Evolutionary conservation across 2,888 invertebrate genomes (phyloP), one percentile per base, ranked within the genome.

Genomic region (Ctena decussata): DNA sequence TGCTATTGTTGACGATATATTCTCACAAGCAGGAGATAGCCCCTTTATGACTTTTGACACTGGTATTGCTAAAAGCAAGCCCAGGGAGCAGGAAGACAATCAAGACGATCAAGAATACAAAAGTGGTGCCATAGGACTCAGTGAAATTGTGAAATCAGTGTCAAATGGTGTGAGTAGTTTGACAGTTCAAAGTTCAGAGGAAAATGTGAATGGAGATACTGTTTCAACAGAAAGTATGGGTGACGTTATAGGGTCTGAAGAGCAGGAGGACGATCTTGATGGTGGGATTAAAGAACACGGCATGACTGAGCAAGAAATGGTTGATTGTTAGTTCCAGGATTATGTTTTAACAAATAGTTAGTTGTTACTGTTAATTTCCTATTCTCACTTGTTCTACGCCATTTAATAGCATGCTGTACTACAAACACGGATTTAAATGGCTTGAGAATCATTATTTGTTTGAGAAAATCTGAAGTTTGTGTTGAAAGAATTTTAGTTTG

Each of bases 11-110:
- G 77, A 24, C 8, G 69, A 32, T 70, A 74, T 81, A n/a, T 81
- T 81, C 57, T 81, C 81, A 3, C 70, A 76, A 39, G 81, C 81
- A n/a, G 74, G 71, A 24, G 49, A 71, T 39, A 81, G 81, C 71
- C 74, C 74, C n/a, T 81, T 65, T 39, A 44, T 81, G 75, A 27
- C 41, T 60, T 46, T 32, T 57, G 46, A 27, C 37, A 35, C 35
- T 70, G 41, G 44, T 41, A 32, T 70, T 77, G 12, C 21, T 27
- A 57, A n/a, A 5, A 49, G n/a, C n/a, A 6, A 11, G 41, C 41
- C 53, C 21, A 60, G 8, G 6, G 65, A 65, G 18, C 65, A 57
- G n/a, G 11, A 1, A 8, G 57, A 57, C 27, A 46, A 21, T 57
- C 57, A 65, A 18, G 65, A 35, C 35, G 35, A 24, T 11, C 12